Base-by-base conservation (phyloP, 2,797 vertebrate genomes). In the Syngnathus acus region DNA sequence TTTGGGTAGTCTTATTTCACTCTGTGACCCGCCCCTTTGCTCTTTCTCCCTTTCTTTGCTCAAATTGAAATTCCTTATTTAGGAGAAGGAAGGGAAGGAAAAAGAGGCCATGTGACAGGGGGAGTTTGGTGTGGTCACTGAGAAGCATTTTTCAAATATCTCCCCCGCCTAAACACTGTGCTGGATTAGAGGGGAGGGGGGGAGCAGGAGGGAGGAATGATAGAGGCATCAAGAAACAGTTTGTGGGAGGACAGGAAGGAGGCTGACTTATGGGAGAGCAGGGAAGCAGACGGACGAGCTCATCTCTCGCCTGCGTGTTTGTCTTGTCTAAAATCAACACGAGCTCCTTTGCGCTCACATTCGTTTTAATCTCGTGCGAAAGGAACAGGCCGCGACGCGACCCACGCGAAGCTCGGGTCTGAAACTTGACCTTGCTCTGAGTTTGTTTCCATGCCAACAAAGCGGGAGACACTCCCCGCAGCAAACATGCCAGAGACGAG, bases 31-130 rank as follows among this genome's bases (percentile, higher is more conserved):
- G 68, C 80, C 82, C 79, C 72, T 73, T 65, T 38, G 38, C 54
- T 73, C 55, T 76, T 72, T 73, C 72, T 74, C 77, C 51, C 64
- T 76, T 81, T 81, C 65, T 68, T 13, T 63, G 71, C 73, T 78
- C 72, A 80, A 73, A 83, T 71, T 79, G 78, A 72, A 81, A 84
- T 79, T 86, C 88, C 85, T 84, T 90, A 87, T 90, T 89, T 89
- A 87, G 88, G 84, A 86, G 80, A 81, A 81, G 78, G 75, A 81
- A 14, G 75, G 78, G 65, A 70, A 75, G 84, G 78, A 84, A 78
- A 84, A 82, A 71, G 71, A 59, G 72, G 61, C 17, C 81, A 83
- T 79, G 78, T 84, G 85, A 88, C 82, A 69, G 72, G 67, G 26
- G 80, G 72, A 72, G 80, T 76, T 76, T 81, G 71, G 84, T 87